Percentiles rank a stretch among this genome's conserved stretches.
Evolutionary conservation across 2,888 invertebrate species (phyloP).

Genomic region (Phengaris alcon): DNA sequence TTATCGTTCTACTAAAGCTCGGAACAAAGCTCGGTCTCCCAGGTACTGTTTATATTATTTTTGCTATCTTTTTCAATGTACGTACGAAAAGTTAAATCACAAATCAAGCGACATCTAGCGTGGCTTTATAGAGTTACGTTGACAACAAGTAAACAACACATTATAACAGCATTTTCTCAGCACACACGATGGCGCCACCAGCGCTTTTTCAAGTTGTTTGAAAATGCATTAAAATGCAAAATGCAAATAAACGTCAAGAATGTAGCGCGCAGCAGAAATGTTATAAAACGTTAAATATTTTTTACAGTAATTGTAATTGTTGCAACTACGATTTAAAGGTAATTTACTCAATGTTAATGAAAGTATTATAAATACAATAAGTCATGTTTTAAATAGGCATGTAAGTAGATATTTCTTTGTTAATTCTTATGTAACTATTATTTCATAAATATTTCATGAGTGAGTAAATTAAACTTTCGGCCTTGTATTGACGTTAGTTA

Average conservation of each 20-base stretch:
- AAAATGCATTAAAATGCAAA: constrained; percentile 8
- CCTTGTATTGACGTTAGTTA: constrained; percentile 19
- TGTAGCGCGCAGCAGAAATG: neutral
- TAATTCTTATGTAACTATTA: neutral
- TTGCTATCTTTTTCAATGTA: no score
- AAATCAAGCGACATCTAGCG: constrained; percentile 9
- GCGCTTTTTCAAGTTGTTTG: neutral
- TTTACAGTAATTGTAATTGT: neutral
- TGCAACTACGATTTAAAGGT: neutral
- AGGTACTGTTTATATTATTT: no score
- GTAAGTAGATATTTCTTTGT: neutral
- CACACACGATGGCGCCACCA: constrained; percentile 16
- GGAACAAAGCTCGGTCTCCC: no score
- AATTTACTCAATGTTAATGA: neutral
- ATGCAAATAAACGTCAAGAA: neutral
- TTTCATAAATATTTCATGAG: constrained; percentile 20
- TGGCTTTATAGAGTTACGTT: neutral
- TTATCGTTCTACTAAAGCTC: no score
- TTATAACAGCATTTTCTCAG: neutral
- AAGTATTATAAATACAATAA: neutral
- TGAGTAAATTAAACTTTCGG: constrained; percentile 12
- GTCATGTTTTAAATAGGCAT: constrained; percentile 11
- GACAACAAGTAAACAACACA: neutral
- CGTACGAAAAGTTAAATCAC: neutral
- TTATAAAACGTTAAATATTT: neutral